Conservation (phyloP, 2,113 vertebrate genomes). For the Oxyura jamaicensis region DNA sequence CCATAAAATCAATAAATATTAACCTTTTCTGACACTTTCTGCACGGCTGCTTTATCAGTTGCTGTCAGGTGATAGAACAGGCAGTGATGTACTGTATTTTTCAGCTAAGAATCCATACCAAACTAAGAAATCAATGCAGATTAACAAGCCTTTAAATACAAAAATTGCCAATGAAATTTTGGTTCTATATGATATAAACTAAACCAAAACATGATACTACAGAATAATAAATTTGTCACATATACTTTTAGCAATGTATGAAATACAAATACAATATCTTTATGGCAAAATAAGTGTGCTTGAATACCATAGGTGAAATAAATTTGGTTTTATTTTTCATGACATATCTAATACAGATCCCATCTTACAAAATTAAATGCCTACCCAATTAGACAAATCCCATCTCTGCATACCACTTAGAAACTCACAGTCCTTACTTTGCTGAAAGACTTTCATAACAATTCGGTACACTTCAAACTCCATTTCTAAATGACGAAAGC, state of each 20-base stretch:
- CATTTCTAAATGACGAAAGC: background rate
- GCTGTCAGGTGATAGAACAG: conserved; percentile 77
- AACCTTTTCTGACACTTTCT: conserved; percentile 82
- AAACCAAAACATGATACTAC: background rate
- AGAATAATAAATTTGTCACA: background rate
- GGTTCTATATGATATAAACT: conserved; percentile 14
- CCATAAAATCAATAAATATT: conserved; percentile 84
- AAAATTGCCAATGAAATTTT: conserved; percentile 63
- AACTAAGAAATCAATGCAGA: conserved; percentile 76
- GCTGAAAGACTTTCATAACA: background rate
- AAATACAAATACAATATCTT: background rate
- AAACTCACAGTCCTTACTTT: background rate
- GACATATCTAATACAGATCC: background rate
- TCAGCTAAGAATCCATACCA: conserved; percentile 73
- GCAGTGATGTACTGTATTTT: conserved; percentile 75
- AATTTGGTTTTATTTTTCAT: background rate
- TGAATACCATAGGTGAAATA: background rate
- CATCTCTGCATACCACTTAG: background rate
- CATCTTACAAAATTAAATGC: background rate
- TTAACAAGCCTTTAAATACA: conserved; percentile 73
- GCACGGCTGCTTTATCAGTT: conserved; percentile 75
- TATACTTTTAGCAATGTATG: background rate
- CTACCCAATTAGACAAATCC: background rate
- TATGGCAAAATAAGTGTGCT: background rate
- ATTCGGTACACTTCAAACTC: background rate